A percentile compares a stretch with the other conserved stretches of the same genome.
phyloP scores from a whole-genome alignment of 2,888 invertebrate genomes.

The Pristionchus japonicus region DNA sequence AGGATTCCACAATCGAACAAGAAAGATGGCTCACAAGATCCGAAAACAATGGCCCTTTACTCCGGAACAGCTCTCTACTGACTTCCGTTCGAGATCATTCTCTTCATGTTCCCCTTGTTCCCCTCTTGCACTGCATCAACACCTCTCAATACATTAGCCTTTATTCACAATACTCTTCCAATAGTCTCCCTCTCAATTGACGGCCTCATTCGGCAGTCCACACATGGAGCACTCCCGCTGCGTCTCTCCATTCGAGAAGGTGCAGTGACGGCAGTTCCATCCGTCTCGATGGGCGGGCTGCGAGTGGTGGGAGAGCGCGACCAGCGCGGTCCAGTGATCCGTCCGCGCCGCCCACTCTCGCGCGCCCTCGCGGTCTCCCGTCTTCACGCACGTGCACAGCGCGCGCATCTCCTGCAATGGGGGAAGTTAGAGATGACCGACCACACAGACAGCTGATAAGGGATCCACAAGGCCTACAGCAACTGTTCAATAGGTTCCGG shows the following conservation, averaged over 20 bases:
- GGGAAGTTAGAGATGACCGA: neutral
- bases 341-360: slow-evolving; percentile 65
- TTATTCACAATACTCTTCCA: slow-evolving; percentile 6
- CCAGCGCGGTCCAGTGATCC: slow-evolving; percentile 36
- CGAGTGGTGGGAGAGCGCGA: slow-evolving; percentile 33
- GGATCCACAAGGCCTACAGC: too few species aligned
- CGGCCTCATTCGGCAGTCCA: slow-evolving; percentile 59
- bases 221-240: slow-evolving; percentile 71
- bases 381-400: slow-evolving; percentile 59
- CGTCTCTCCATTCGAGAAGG: slow-evolving; percentile 67
- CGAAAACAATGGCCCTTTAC: too few species aligned
- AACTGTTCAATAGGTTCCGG: too few species aligned
- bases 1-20: too few species aligned
- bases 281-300: slow-evolving; percentile 39
- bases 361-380: slow-evolving; percentile 63
- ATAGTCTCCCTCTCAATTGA: neutral
- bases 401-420: neutral
- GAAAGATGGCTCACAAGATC: too few species aligned
- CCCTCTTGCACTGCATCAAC: too few species aligned
- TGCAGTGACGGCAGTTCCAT: slow-evolving; percentile 71
- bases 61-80: too few species aligned
- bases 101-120: too few species aligned
- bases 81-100: too few species aligned
- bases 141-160: neutral
- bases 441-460: too few species aligned